Evolutionary conservation across 1,140 invertebrate genomes (phyloP), one percentile per base, ranked within the genome.

Genomic region (Lordiphosa stackelbergi): DNA sequence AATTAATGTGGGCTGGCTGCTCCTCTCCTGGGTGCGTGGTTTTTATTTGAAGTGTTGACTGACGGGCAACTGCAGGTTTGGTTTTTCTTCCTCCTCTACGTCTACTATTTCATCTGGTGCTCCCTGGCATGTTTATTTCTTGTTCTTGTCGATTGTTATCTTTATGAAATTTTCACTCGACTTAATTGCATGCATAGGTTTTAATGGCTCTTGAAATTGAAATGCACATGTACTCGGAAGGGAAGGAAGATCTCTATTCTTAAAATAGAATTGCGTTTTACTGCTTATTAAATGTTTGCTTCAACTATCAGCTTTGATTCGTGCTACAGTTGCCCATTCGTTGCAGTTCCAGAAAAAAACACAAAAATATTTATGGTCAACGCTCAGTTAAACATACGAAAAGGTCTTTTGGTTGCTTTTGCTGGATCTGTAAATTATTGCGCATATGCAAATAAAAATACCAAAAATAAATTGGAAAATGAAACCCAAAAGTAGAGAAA

Each of bases 91-190:
- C 22, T 40, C n/a, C 5, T 49, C 43, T 49, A 37, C 69, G 49
- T 41, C 49, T 45, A 38, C 34, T 36, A 24, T 45, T 66, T 41
- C 35, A 24, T 24, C 22, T 24, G 22, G 22, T 24, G 5, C 22
- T 24, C 22, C 5, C 51, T 46, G 61, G 60, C 54, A 77, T 83
- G 68, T 83, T 81, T 83, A 83, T 77, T 83, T 84, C 78, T 84
- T 83, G 64, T 81, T 81, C 65, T 83, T 77, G 72, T 83, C 77
- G 77, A 81, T 83, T 83, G 77, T 83, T 81, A 81, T 81, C 77
- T 81, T 73, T 83, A 77, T 83, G 78, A 81, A 81, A 81, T 83
- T 81, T 81, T 81, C 77, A 81, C 69, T 81, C 75, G 77, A 81
- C 73, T 81, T 81, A 81, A 81, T 81, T 81, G 78, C 77, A 81